Evolutionary conservation across 2,797 vertebrate genomes (phyloP), one percentile per base, ranked within the genome.

Genomic region (Podarcis siculus): DNA sequence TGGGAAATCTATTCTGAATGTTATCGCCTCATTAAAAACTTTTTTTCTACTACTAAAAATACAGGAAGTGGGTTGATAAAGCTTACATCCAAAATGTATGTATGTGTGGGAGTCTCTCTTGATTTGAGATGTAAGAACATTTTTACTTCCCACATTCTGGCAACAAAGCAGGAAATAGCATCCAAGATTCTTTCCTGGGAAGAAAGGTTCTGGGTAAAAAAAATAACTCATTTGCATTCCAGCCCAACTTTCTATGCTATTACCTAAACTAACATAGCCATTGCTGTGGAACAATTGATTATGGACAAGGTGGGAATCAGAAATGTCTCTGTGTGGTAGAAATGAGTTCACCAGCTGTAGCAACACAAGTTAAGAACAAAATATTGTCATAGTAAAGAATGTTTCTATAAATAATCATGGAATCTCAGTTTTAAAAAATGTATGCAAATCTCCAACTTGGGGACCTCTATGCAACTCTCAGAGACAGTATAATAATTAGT

Each of bases 141-240:
- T 42, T 87, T 81, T 39, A 32, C 37, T 82, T 87, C 79, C 79
- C 71, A 82, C 71, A 75, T 39, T 45, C 37, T 87, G 86, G 71
- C 71, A 64, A 75, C 55, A 42, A 87, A 64, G 58, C 32, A 5
- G 30, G 19, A 75, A 87, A 82, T 45, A 21, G 37, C 69, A 87
- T 75, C 79, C 86, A 82, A 82, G 69, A 66, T 87, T 75, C 71
- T 81, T 64, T 87, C 35, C 49, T 82, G 49, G 49, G 49, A 6
- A 42, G 42, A 39, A 42, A 25, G 32, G 19, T 73, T 30, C 55
- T 73, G 30, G 15, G 27, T 42, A 45, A 72, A 85, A 42, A 84
- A 55, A 39, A 23, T 7, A 45, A 45, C 79, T 75, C 69, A 27
- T 17, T 75, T 87, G 17, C 69, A 66, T n/a, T 82, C 37, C 55